Evolutionary conservation across 2,888 invertebrate species (phyloP), one percentile per base, ranked within the genome.

Genomic region (Himalopsyche anomala): DNA sequence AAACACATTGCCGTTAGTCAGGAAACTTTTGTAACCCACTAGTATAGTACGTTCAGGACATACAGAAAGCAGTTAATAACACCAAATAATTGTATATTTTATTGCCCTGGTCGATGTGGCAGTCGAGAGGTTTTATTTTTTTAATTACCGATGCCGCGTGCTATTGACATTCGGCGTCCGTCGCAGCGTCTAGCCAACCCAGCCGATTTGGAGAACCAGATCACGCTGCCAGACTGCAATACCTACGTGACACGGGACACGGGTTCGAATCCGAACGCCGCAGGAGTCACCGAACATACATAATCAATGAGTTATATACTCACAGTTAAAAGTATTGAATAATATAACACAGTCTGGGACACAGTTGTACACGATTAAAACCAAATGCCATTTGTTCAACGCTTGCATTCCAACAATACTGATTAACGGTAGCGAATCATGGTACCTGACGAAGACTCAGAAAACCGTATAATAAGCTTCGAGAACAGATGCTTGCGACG

Each of bases 171-270:
- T 62, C 62, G 62, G 6, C 28, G 62, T 62, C 28, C 19, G 28
- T 28, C 28, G 62, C 28, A 11, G 62, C 28, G 62, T 62, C 62
- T 62, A 62, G 62, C 62, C 62, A 11, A 62, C 9, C 62, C 62
- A 0, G 62, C 11, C 8, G 62, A 62, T 19, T 62, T 19, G 62
- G 56, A n/a, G 62, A 62, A 19, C 62, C 62, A n/a, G 62, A 62
- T n/a, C 62, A 62, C 62, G 62, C 19, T 28, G 62, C 62, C 28
- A 19, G 19, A 62, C 62, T 62, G 62, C 62, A 62, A 62, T 19
- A 19, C 6, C 62, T 62, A 62, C 62, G 62, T 62, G 62, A 62
- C 62, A 8, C 62, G 19, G 11, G n/a, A 15, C 62, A 62, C 62
- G 19, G 62, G 62, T 19, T 62, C 62, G 28, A n/a, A 28, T n/a